Percentiles rank a stretch among this genome's conserved stretches.
These are phyloP conservation scores for Spatula clypeata DNA, from an alignment of 2,797 vertebrate species.

Conservation along the genomic window DNA sequence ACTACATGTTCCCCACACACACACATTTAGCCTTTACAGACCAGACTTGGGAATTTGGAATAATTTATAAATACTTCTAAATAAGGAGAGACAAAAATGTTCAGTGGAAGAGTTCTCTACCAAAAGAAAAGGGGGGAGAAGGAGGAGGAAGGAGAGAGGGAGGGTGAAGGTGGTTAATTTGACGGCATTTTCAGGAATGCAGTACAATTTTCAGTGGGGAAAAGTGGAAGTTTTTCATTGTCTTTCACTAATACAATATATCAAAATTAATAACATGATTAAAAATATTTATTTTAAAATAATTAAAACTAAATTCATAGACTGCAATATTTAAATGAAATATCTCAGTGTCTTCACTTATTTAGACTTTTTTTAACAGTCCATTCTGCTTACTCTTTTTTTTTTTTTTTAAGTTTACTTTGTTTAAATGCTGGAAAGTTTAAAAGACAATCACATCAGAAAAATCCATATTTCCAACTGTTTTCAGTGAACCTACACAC, in stretches of 20 bases:
- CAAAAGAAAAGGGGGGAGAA: neutral
- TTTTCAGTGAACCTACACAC: neutral
- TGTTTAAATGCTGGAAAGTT: neutral
- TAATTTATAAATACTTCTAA: neutral
- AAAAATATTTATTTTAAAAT: neutral
- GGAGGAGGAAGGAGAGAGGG: rapidly evolving
- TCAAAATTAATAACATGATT: neutral
- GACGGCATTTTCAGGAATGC: neutral
- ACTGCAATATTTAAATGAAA: neutral
- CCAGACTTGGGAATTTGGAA: conserved; percentile 51
- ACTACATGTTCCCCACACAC: neutral
- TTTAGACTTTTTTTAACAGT: neutral
- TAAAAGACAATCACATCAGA: neutral
- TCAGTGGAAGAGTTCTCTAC: neutral
- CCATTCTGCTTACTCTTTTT: neutral
- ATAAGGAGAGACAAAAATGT: neutral
- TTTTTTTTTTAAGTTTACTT: neutral
- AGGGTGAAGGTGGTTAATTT: neutral
- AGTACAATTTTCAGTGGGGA: neutral
- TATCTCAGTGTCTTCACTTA: neutral
- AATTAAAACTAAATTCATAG: neutral
- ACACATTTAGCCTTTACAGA: neutral
- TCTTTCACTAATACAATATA: neutral
- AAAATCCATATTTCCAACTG: neutral
- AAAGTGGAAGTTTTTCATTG: neutral